These are phyloP conservation scores for Lasioglossum albipes DNA, from an alignment of 1,140 invertebrate genomes.

Conservation along the genomic window DNA sequence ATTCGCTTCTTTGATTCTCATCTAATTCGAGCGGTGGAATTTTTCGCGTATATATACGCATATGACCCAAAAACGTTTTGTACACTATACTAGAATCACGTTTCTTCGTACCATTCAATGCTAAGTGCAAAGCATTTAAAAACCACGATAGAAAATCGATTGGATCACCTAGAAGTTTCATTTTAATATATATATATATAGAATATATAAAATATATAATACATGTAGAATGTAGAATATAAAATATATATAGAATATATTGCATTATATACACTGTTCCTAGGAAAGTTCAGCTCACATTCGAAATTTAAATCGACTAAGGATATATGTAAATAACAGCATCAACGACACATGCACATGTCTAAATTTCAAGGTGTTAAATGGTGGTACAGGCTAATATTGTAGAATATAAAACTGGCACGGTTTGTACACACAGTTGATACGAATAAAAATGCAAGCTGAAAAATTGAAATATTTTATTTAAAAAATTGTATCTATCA, in stretches of 20 bases:
- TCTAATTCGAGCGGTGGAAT: conserved; percentile 96
- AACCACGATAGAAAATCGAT: conserved; percentile 99
- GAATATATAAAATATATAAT: too few relatives aligned
- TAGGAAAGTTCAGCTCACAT: too few relatives aligned
- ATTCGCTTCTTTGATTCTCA: conserved; percentile 90
- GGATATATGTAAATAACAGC: too few relatives aligned
- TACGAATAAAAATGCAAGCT: conserved; percentile 5
- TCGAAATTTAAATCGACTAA: too few relatives aligned
- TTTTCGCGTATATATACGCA: conserved; percentile 97
- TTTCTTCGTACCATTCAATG: conserved; percentile 93
- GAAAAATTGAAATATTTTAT: conserved; percentile 55
- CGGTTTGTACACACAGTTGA: too few relatives aligned
- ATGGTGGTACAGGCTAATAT: too few relatives aligned
- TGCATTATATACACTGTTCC: too few relatives aligned
- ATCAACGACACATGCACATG: too few relatives aligned
- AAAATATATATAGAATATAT: too few relatives aligned
- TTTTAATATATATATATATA: background rate
- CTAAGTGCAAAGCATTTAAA: conserved; percentile 94
- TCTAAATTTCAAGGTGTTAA: too few relatives aligned
- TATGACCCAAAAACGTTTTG: conserved; percentile 96
- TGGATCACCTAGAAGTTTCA: conserved; percentile 89
- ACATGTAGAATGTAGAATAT: too few relatives aligned
- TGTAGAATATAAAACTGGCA: too few relatives aligned
- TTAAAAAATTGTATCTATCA: conserved; percentile 35
- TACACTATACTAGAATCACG: conserved; percentile 94